phyloP scores from a whole-genome alignment of 2,113 vertebrate species.

The Pheucticus melanocephalus region DNA sequence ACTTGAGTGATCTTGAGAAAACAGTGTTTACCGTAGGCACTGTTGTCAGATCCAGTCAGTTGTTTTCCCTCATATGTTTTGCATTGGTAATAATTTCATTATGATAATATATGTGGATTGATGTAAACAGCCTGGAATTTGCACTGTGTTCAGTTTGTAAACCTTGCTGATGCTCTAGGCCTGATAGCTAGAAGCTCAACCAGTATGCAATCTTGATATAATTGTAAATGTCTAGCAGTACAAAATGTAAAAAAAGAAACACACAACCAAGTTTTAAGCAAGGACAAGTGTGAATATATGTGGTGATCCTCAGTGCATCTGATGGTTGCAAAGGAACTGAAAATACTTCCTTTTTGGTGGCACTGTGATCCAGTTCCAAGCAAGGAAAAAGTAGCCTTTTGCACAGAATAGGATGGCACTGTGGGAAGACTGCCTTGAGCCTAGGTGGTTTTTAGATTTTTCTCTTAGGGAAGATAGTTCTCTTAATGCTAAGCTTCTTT shows the following conservation, averaged over 20 bases:
- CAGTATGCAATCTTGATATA: background rate
- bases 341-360: background rate
- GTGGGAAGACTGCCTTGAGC: background rate
- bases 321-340: background rate
- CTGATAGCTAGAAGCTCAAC: background rate
- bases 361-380: background rate
- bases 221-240: background rate
- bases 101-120: background rate
- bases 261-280: background rate
- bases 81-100: background rate
- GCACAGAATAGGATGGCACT: background rate
- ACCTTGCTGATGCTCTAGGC: background rate
- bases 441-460: background rate
- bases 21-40: background rate
- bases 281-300: background rate
- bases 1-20: background rate
- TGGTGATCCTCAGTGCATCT: background rate
- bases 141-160: background rate
- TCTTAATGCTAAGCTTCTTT: background rate
- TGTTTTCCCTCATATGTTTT: background rate
- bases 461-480: background rate
- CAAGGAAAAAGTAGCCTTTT: background rate
- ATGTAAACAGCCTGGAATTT: background rate
- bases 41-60: background rate
- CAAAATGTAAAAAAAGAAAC: background rate